Base-by-base conservation (phyloP, 2,888 invertebrate genomes). In the Altica lythri region DNA sequence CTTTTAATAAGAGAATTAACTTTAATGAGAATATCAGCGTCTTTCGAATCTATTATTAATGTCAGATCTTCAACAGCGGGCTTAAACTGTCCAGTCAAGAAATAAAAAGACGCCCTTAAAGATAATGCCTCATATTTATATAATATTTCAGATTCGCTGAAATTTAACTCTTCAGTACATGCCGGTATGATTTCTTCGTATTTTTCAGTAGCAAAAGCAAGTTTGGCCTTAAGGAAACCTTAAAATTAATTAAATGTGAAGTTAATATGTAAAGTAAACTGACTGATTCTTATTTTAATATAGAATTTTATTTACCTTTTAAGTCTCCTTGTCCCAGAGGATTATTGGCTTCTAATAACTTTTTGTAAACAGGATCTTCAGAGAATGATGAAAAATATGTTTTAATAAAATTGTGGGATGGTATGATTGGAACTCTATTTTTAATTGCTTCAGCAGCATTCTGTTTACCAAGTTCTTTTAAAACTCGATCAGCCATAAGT, bases 1-100 rank as follows among this genome's bases (percentile, higher is more conserved):
- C 93, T 82, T 76, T 95, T 95, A 51, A 96, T 90, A 43, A 94
- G 78, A 10, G 93, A 91, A 79, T 93, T 95, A 0, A 90, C 87
- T 71, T 85, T 86, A 1, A 90, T 79, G 69, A 83, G 86, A 3
- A 79, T 77, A 59, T 80, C 78, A 35, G 84, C 79, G 64, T 83
- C 81, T 63, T 83, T 79, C 71, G 84, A 83, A 13, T 83, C 80
- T 65, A 92, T 85, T 52, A 92, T 83, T 42, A 77, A 80, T 60
- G 83, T 83, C 51, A 92, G 83, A 74, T 93, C 93, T 53, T 79
- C 78, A 51, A 87, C 78, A 2, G 92, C 86, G 57, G 85, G 83
- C 29, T 84, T 82, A 67, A 90, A 86, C 68, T 87, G 84, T 2
- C 92, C 92, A 29, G 85, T 80, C 19, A 95, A 78, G 53, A 92